These are phyloP conservation scores for Nomada ferruginata DNA, from an alignment of 2,888 invertebrate genomes.

Conservation along the genomic window DNA sequence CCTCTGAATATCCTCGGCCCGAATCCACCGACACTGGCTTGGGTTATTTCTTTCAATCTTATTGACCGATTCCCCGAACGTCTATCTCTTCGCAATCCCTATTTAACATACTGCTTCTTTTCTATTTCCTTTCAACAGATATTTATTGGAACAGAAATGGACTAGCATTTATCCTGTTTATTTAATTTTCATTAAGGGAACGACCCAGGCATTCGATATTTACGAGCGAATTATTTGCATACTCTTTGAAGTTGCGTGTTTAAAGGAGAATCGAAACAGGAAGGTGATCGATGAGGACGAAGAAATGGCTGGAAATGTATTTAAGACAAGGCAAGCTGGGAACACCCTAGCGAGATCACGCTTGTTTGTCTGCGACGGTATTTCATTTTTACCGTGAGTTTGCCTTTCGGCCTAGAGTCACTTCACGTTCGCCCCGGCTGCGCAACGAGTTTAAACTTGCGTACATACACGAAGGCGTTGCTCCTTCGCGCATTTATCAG, in stretches of 20 bases:
- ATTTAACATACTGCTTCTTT: no score
- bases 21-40: slow-evolving; percentile 24
- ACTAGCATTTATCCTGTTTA: no score
- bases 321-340: slow-evolving; percentile 8
- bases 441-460: slow-evolving; percentile 57
- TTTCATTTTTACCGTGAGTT: slow-evolving; percentile 74
- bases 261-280: neutral
- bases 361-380: slow-evolving; percentile 72
- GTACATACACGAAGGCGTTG: slow-evolving; percentile 63
- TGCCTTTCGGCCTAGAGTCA: slow-evolving; percentile 82
- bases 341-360: slow-evolving; percentile 7
- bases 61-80: slow-evolving; percentile 31
- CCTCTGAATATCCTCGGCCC: slow-evolving; percentile 41
- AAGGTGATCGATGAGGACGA: neutral
- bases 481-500: slow-evolving; percentile 87
- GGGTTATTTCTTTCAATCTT: slow-evolving; percentile 39
- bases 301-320: slow-evolving; percentile 9
- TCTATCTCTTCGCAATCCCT: neutral
- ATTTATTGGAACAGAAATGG: no score
- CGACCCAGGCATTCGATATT: no score
- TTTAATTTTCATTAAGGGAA: no score
- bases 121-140: no score
- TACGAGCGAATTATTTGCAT: no score
- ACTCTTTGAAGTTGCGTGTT: no score
- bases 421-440: slow-evolving; percentile 65